These are phyloP conservation scores for Neomonachus schauinslandi DNA, from an alignment of 2,113 vertebrate species.

Conservation along the genomic window DNA sequence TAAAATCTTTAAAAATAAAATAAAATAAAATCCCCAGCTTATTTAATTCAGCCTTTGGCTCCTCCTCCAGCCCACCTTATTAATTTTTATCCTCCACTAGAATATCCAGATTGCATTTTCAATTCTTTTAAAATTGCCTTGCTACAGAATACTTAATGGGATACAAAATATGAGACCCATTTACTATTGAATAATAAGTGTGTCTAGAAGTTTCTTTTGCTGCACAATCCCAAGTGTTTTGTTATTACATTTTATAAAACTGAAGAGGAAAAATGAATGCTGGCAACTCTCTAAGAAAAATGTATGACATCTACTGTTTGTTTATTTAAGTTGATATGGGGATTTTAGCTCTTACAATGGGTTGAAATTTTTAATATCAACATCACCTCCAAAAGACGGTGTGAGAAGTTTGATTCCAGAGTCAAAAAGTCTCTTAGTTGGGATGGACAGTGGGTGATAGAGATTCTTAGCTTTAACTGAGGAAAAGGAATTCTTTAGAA, in stretches of 20 bases:
- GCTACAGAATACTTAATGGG: conserved; percentile 43
- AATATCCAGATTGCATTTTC: conserved; percentile 53
- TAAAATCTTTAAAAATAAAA: no score
- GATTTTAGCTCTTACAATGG: neutral
- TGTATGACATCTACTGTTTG: neutral
- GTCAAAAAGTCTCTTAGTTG: neutral
- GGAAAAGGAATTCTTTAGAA: neutral
- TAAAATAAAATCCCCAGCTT: neutral
- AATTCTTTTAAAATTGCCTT: conserved; percentile 15
- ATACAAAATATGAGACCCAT: conserved; percentile 64
- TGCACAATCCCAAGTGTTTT: conserved; percentile 55
- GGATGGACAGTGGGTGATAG: neutral
- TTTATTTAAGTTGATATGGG: neutral
- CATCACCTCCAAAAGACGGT: neutral
- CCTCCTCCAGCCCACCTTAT: neutral
- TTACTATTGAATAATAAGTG: conserved; percentile 64
- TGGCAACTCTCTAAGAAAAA: conserved; percentile 39
- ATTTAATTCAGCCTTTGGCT: neutral
- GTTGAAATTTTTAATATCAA: neutral
- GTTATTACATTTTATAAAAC: conserved; percentile 63
- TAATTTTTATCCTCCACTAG: neutral
- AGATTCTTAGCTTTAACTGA: neutral
- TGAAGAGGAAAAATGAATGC: neutral
- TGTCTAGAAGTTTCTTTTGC: conserved; percentile 58
- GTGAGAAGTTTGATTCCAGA: neutral